A percentile compares a stretch with the other conserved stretches of the same genome.
Conservation (phyloP, 2,797 vertebrate species). For the Lacerta viridis region DNA sequence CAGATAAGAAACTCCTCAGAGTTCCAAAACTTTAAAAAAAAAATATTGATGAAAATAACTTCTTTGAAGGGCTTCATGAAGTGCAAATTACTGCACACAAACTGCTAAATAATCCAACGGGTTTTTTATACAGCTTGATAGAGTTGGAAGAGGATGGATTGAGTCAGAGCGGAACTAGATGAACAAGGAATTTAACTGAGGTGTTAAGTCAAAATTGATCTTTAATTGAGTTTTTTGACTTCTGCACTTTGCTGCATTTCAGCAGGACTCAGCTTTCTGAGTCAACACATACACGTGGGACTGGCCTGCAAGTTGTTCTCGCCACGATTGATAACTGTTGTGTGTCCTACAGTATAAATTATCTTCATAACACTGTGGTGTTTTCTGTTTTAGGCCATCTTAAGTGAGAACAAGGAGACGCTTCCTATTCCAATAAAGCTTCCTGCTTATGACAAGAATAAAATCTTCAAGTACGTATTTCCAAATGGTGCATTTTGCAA, state of each 20-base stretch:
- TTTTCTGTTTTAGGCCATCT: constrained; percentile 81
- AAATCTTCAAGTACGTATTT: constrained; percentile 87
- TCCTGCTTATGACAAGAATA: constrained; percentile 73
- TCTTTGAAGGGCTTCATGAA: neutral
- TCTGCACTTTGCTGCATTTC: neutral
- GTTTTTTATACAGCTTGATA: neutral
- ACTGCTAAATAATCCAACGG: neutral
- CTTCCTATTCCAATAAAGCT: constrained; percentile 83
- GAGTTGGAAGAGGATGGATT: neutral
- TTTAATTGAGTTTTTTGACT: neutral
- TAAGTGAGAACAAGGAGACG: constrained; percentile 88
- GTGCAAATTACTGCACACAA: neutral
- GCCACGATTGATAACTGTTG: neutral
- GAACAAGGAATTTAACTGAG: neutral
- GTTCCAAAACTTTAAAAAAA: neutral
- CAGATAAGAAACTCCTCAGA: neutral
- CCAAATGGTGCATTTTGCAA: constrained; percentile 17
- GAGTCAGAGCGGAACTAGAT: neutral
- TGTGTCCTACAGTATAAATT: neutral
- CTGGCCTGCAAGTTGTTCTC: neutral
- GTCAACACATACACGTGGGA: neutral
- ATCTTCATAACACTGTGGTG: neutral
- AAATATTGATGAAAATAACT: neutral
- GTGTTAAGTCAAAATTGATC: neutral
- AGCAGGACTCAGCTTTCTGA: neutral